Evolutionary conservation across 2,888 invertebrate species (phyloP).

Genomic region (Pandemis cinnamomeana): DNA sequence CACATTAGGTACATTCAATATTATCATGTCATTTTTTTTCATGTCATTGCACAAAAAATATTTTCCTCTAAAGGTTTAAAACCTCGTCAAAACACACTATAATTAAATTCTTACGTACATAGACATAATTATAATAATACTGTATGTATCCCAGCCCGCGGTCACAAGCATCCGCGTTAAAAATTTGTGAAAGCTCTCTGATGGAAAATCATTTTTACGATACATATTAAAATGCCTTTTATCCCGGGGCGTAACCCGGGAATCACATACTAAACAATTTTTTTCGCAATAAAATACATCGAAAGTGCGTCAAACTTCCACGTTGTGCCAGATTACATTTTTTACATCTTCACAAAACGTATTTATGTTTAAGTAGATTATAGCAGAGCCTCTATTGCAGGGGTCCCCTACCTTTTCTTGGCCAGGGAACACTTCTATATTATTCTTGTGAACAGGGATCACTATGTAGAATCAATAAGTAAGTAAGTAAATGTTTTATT

Average conservation of each 20-base stretch:
- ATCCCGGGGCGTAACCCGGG: conserved; percentile 22
- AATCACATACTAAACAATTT: conserved; percentile 9
- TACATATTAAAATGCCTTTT: conserved; percentile 36
- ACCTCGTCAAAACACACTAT: background rate
- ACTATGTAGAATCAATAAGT: no score
- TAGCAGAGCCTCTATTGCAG: no score
- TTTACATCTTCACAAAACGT: background rate
- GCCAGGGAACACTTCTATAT: no score
- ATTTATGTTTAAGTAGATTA: no score
- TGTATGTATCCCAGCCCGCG: conserved; percentile 2
- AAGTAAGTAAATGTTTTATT: no score
- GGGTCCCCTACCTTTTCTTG: no score
- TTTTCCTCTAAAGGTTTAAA: background rate
- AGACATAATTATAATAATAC: conserved; percentile 1
- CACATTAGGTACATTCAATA: no score
- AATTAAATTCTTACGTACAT: background rate
- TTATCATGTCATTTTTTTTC: no score
- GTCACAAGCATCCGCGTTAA: conserved; percentile 14
- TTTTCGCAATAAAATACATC: conserved; percentile 12
- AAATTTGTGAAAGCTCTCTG: conserved; percentile 17
- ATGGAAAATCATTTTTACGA: conserved; percentile 32
- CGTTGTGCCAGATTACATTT: background rate
- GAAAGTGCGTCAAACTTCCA: conserved; percentile 2
- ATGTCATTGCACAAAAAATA: background rate
- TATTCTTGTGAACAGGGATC: no score